Conservation (phyloP, 2,113 vertebrate genomes). For the Athene cunicularia region DNA sequence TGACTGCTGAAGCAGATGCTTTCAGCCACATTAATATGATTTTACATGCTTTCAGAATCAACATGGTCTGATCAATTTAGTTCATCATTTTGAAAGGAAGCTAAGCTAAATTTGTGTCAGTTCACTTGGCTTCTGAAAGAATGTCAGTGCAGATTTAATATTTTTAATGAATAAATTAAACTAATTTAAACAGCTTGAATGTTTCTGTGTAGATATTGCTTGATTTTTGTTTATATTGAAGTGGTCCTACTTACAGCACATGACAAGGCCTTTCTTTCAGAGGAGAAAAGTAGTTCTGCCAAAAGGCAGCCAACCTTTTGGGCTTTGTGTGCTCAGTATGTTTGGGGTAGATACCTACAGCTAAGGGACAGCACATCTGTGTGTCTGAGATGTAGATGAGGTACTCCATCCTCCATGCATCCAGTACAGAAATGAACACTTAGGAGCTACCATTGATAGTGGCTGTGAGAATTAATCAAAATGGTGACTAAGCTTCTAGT, state of each 20-base stretch:
- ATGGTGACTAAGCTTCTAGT: background rate
- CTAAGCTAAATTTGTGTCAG: background rate
- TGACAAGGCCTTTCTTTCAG: background rate
- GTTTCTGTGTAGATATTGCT: background rate
- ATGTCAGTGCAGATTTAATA: background rate
- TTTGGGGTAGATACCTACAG: background rate
- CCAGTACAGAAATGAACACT: background rate
- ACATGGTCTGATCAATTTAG: background rate
- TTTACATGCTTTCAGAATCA: background rate
- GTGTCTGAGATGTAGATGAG: background rate
- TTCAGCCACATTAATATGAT: background rate
- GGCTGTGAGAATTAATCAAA: background rate
- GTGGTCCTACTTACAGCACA: background rate
- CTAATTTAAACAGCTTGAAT: background rate
- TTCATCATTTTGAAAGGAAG: background rate
- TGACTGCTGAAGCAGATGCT: slow-evolving; percentile 25
- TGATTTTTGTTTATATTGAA: background rate
- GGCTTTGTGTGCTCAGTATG: background rate
- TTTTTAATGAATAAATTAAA: background rate
- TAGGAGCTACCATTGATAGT: background rate
- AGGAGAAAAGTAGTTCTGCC: background rate
- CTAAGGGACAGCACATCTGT: background rate
- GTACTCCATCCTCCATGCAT: background rate
- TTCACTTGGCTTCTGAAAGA: slow-evolving; percentile 8
- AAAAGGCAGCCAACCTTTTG: background rate